These are phyloP conservation scores for Setipinna tenuifilis DNA, from an alignment of 2,797 vertebrate genomes.

Conservation along the genomic window DNA sequence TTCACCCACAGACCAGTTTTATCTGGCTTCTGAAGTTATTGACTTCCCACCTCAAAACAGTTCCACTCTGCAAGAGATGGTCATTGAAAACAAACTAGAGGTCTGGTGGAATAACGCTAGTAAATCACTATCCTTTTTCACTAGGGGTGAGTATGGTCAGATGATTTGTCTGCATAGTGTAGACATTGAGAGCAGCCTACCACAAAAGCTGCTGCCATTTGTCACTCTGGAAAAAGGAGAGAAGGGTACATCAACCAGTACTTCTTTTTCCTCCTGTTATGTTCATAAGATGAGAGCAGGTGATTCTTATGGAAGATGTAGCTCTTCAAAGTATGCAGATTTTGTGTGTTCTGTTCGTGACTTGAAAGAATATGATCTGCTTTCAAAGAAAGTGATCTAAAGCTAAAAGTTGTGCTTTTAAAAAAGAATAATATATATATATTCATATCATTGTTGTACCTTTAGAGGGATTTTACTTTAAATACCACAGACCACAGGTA, in stretches of 20 bases:
- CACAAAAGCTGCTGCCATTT: not conserved
- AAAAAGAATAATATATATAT: no score
- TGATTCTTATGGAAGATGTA: not conserved
- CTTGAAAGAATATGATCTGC: not conserved
- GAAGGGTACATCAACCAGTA: not conserved
- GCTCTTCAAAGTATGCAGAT: not conserved
- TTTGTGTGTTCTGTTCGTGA: not conserved
- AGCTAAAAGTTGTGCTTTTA: no score
- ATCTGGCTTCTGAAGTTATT: not conserved
- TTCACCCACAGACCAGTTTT: not conserved
- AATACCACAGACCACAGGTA: not conserved
- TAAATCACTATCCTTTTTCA: not conserved
- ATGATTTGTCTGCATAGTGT: not conserved
- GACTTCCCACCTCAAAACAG: not conserved
- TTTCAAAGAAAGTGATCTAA: not conserved
- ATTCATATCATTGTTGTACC: no score
- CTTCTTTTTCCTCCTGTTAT: not conserved
- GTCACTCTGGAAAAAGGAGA: slow-evolving; percentile 4
- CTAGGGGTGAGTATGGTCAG: not conserved
- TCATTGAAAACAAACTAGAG: not conserved
- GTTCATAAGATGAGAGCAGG: no score
- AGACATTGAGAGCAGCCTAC: not conserved
- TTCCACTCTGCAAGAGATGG: not conserved
- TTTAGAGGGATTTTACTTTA: no score
- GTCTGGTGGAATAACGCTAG: not conserved